These are phyloP conservation scores for Drepana falcataria DNA, from an alignment of 2,888 invertebrate species.

Conservation along the genomic window DNA sequence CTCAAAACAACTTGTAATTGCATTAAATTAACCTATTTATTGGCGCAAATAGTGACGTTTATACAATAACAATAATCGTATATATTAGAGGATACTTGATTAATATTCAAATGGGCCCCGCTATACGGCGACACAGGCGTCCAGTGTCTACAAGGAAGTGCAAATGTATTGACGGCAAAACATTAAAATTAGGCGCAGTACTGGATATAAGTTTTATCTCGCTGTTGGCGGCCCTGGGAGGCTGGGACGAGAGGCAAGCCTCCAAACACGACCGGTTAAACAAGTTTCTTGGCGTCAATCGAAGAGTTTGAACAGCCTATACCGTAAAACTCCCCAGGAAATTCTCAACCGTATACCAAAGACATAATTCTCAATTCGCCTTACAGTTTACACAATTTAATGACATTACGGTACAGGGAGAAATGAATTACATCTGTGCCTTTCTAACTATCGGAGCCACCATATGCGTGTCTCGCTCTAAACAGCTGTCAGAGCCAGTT, in stretches of 20 bases:
- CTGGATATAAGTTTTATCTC: constrained; percentile 19
- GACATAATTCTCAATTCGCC: constrained; percentile 7
- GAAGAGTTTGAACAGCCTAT: constrained; percentile 16
- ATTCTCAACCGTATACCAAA: constrained; percentile 14
- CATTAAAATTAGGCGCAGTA: constrained; percentile 19
- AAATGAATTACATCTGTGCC: constrained; percentile 12
- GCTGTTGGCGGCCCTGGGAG: constrained; percentile 47
- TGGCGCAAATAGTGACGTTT: too few species aligned
- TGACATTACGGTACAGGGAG: constrained; percentile 12
- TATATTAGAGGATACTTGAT: neutral
- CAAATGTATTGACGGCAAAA: neutral
- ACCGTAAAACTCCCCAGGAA: constrained; percentile 4
- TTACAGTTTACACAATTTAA: constrained; percentile 2
- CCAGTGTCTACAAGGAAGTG: neutral
- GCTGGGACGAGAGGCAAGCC: constrained; percentile 54
- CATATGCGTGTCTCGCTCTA: constrained; percentile 30
- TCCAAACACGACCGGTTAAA: constrained; percentile 54
- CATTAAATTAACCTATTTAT: too few species aligned
- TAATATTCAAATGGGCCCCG: neutral
- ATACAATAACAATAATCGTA: too few species aligned
- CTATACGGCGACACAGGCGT: neutral
- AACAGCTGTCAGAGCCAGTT: constrained; percentile 59
- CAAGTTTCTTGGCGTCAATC: constrained; percentile 38
- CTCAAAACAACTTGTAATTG: too few species aligned
- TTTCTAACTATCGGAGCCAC: constrained; percentile 9